A percentile compares a stretch with the other conserved stretches of the same genome.
Evolutionary conservation across 2,113 vertebrate genomes (phyloP).

Genomic region (Tylochromis polylepis): DNA sequence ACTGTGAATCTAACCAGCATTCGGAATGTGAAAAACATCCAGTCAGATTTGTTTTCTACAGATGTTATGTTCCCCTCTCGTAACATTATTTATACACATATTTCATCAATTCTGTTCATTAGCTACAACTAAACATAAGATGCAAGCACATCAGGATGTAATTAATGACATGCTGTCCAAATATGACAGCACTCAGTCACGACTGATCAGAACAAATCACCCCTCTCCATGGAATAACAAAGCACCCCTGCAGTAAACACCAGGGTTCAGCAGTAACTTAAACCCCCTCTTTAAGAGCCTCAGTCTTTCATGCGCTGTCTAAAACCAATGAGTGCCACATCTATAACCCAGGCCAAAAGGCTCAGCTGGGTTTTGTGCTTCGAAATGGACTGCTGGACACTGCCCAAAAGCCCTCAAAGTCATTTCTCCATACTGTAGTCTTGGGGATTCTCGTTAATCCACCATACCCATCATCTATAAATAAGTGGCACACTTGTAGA

Average conservation of each 20-base stretch:
- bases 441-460: conserved; percentile 66
- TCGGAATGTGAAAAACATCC: not conserved
- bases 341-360: conserved; percentile 44
- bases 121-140: not conserved
- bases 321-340: conserved; percentile 41
- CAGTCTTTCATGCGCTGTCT: conserved; percentile 24
- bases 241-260: not conserved
- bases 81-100: not conserved
- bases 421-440: conserved; percentile 59
- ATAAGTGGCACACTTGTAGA: conserved; percentile 57
- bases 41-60: not conserved
- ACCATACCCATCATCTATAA: conserved; percentile 62
- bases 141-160: not conserved
- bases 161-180: not conserved
- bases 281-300: conserved; percentile 24
- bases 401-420: conserved; percentile 62
- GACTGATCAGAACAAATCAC: not conserved
- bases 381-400: conserved; percentile 54
- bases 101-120: not conserved
- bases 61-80: not conserved
- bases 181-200: not conserved
- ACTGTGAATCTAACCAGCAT: not conserved
- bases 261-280: conserved; percentile 8
- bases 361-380: conserved; percentile 60
- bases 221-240: not conserved